Evolutionary conservation across 2,113 vertebrate species (phyloP).

Genomic region (Delphinapterus leucas): DNA sequence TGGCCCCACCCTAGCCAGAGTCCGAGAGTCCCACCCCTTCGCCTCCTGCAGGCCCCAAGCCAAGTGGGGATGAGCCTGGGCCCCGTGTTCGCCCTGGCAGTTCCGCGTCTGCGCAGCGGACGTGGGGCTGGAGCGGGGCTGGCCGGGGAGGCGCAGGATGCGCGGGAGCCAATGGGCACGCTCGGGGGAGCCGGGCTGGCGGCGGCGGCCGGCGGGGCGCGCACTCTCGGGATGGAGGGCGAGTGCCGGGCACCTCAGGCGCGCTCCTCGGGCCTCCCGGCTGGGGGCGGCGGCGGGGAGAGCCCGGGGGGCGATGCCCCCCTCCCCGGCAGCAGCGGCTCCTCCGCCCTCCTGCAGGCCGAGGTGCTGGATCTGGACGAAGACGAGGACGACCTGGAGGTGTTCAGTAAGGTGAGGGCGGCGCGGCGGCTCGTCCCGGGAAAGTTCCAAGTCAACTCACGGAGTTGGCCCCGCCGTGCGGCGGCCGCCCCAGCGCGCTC

Average conservation of each 20-base stretch:
- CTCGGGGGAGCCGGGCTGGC: slow-evolving; percentile 43
- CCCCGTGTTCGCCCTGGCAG: neutral
- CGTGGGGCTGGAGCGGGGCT: slow-evolving; percentile 59
- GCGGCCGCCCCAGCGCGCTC: neutral
- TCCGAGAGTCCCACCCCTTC: fast-evolving
- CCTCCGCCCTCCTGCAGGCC: slow-evolving; percentile 38
- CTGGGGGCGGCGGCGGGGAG: neutral
- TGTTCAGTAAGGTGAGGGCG: slow-evolving; percentile 85
- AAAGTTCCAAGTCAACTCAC: slow-evolving; percentile 53
- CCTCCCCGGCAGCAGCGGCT: neutral
- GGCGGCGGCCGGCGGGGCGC: slow-evolving; percentile 17
- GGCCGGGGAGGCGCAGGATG: slow-evolving; percentile 54
- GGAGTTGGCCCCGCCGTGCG: neutral
- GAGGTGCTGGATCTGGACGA: slow-evolving; percentile 81
- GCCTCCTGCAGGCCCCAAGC: neutral
- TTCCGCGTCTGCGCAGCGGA: slow-evolving; percentile 74
- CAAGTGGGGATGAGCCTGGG: neutral
- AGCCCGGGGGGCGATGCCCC: neutral
- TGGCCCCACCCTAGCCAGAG: neutral
- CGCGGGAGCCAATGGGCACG: slow-evolving; percentile 54
- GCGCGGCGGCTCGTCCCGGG: neutral
- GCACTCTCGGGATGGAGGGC: slow-evolving; percentile 73
- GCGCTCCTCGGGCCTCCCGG: slow-evolving; percentile 39
- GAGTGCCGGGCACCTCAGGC: slow-evolving; percentile 37
- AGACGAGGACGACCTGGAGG: slow-evolving; percentile 87